These are phyloP conservation scores for Octodon degus DNA, from an alignment of 2,113 vertebrate species.

Conservation along the genomic window DNA sequence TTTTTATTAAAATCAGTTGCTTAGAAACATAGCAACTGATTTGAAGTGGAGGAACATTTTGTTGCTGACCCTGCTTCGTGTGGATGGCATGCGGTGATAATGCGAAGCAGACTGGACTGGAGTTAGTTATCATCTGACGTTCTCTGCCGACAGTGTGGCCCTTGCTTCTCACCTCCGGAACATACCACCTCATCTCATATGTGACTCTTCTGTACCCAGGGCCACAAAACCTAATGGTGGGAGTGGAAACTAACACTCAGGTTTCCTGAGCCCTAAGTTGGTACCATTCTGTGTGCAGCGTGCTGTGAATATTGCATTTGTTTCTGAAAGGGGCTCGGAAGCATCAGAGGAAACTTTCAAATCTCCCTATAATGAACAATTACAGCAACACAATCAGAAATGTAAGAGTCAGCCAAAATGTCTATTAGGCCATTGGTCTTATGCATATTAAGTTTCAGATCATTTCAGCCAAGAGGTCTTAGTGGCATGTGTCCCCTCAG, in stretches of 20 bases:
- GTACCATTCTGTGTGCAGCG: not conserved
- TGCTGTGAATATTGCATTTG: constrained; percentile 25
- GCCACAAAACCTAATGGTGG: not conserved
- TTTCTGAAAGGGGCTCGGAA: constrained; percentile 43
- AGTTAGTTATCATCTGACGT: constrained; percentile 39
- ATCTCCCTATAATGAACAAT: not conserved
- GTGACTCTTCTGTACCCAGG: not conserved
- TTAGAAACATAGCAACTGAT: constrained; percentile 38
- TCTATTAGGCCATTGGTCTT: constrained; percentile 69
- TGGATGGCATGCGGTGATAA: not conserved
- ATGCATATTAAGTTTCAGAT: constrained; percentile 68
- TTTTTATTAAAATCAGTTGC: constrained; percentile 45
- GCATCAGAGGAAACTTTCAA: constrained; percentile 24
- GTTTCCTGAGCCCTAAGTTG: not conserved
- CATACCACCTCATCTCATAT: not conserved
- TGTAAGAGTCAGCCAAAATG: constrained; percentile 20
- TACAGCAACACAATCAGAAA: not conserved
- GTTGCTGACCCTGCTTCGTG: not conserved
- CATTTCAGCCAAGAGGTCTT: constrained; percentile 67
- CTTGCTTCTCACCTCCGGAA: not conserved
- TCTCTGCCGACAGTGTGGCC: not conserved
- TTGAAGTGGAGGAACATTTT: not conserved
- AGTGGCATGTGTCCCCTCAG: constrained; percentile 76
- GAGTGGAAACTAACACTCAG: not conserved
- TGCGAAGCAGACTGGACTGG: constrained; percentile 1